Conservation (phyloP, 2,113 vertebrate species). For the Motacilla alba region DNA sequence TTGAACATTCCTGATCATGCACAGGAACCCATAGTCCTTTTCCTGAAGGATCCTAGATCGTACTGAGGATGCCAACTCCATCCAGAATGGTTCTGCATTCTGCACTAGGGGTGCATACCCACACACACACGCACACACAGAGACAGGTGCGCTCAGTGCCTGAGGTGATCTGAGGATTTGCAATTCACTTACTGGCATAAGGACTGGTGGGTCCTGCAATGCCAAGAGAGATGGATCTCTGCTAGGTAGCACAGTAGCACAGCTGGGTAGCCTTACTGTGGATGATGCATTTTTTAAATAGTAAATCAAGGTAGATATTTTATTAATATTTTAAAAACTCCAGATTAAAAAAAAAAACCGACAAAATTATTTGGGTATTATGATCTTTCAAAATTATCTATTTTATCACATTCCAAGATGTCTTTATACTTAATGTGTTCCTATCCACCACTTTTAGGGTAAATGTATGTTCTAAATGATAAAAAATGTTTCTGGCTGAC, state of each 20-base stretch:
- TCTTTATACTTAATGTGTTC: background rate
- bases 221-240: background rate
- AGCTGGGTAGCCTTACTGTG: background rate
- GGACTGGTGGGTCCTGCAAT: background rate
- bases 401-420: background rate
- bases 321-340: background rate
- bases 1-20: background rate
- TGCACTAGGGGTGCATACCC: accelerated
- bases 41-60: background rate
- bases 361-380: background rate
- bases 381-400: background rate
- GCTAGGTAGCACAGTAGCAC: background rate
- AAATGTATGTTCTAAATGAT: background rate
- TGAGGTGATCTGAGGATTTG: background rate
- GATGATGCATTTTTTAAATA: background rate
- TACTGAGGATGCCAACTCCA: accelerated
- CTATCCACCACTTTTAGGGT: background rate
- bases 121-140: too few species aligned
- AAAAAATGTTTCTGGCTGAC: background rate
- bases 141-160: background rate
- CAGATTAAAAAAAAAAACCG: background rate
- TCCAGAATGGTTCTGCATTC: background rate
- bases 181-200: background rate
- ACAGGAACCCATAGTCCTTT: background rate
- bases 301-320: background rate